phyloP scores from a whole-genome alignment of 1,140 invertebrate species.

The Holcopasites calliopsidis region DNA sequence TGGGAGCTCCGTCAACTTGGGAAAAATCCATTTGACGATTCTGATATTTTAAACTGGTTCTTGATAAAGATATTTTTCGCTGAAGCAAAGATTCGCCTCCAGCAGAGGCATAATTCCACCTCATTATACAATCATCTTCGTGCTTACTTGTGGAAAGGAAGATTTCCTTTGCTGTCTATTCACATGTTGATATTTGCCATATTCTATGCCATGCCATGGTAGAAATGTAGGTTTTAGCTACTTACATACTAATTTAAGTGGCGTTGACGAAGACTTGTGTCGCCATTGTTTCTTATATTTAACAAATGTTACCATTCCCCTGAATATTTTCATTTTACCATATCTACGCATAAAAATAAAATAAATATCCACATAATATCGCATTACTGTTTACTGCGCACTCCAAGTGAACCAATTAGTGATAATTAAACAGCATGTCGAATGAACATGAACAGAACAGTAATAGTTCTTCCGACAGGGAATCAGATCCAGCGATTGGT shows the following conservation, averaged over 20 bases:
- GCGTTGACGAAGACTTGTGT: slow-evolving; percentile 38
- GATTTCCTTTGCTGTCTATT: neutral
- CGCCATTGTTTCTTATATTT: too few relatives aligned
- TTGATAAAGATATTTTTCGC: neutral
- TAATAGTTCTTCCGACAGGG: neutral
- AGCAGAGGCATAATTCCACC: neutral
- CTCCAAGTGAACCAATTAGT: too few relatives aligned
- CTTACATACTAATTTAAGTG: neutral
- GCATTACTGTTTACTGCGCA: too few relatives aligned
- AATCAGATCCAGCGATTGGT: neutral
- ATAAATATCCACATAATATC: too few relatives aligned
- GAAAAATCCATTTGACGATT: neutral
- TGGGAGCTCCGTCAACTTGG: neutral
- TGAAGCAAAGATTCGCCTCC: neutral
- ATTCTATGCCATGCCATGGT: neutral
- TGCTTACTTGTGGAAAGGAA: neutral
- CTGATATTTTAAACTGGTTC: neutral
- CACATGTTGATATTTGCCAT: neutral
- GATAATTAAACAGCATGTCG: neutral
- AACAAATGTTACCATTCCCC: too few relatives aligned
- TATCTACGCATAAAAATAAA: too few relatives aligned
- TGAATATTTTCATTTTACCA: too few relatives aligned
- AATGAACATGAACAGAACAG: neutral
- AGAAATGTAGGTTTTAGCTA: neutral
- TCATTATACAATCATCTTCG: neutral